Conservation (phyloP, 2,888 invertebrate genomes). For the Aleiodes testaceus region DNA sequence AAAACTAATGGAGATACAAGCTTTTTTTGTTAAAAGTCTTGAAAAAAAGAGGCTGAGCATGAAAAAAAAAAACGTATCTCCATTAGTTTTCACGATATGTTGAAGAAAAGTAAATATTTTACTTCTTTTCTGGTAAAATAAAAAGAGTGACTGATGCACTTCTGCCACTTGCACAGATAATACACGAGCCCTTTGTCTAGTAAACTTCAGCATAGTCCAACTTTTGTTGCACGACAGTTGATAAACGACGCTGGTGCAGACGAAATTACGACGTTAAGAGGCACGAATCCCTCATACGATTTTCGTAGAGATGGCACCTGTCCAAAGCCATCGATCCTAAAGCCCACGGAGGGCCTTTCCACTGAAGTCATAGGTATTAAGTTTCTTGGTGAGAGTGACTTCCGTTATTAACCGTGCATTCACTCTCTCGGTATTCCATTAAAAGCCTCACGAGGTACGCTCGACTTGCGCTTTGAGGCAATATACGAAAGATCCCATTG, state of each 20-base stretch:
- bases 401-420: slow-evolving; percentile 5
- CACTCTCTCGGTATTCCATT: slow-evolving; percentile 10
- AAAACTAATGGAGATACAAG: too few relatives aligned
- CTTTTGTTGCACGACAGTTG: background rate
- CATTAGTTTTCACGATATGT: background rate
- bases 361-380: slow-evolving; percentile 15
- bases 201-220: background rate
- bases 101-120: background rate
- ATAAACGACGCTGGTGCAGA: background rate
- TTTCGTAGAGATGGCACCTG: slow-evolving; percentile 51
- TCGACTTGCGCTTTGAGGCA: background rate
- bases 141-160: slow-evolving; percentile 5
- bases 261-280: background rate
- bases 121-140: too few relatives aligned
- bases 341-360: slow-evolving; percentile 41
- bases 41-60: background rate
- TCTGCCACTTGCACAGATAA: background rate
- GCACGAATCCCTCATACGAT: background rate
- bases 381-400: slow-evolving; percentile 39
- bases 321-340: slow-evolving; percentile 66
- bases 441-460: slow-evolving; percentile 1
- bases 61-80: slow-evolving; percentile 4
- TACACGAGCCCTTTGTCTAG: background rate
- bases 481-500: slow-evolving; percentile 13
- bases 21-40: too few relatives aligned